Conservation (phyloP, 2,888 invertebrate genomes). For the Scaptomyza reducta region DNA sequence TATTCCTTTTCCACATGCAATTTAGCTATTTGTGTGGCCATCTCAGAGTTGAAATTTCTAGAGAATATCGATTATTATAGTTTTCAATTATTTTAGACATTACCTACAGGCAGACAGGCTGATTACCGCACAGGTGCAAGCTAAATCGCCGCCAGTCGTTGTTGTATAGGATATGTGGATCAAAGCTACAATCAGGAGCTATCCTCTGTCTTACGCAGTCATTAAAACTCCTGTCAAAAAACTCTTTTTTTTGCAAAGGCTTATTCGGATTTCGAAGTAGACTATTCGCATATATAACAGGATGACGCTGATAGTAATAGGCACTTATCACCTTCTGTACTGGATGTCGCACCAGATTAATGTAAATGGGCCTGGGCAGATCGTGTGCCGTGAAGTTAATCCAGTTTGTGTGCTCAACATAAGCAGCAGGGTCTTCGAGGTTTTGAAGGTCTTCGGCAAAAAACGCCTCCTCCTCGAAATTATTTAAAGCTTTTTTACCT, state of each 20-base stretch:
- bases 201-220: constrained; percentile 88
- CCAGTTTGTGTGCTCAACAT: constrained; percentile 94
- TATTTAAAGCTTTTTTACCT: constrained; percentile 85
- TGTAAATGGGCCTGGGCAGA: constrained; percentile 92
- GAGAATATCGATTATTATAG: neutral
- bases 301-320: constrained; percentile 90
- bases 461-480: constrained; percentile 86
- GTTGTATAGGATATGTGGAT: constrained; percentile 91
- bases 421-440: constrained; percentile 90
- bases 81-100: neutral
- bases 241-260: constrained; percentile 26
- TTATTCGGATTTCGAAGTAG: constrained; percentile 51
- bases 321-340: constrained; percentile 94
- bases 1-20: constrained; percentile 92
- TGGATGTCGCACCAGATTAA: constrained; percentile 94
- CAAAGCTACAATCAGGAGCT: constrained; percentile 83
- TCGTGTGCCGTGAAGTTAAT: constrained; percentile 92
- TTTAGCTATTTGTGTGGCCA: constrained; percentile 89
- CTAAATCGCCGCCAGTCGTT: constrained; percentile 92
- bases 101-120: constrained; percentile 90
- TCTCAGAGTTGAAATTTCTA: constrained; percentile 91
- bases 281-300: constrained; percentile 56
- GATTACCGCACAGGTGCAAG: constrained; percentile 94
- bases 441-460: constrained; percentile 88
- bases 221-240: constrained; percentile 84